Conservation (phyloP, 2,113 vertebrate genomes). For the Perognathus longimembris region DNA sequence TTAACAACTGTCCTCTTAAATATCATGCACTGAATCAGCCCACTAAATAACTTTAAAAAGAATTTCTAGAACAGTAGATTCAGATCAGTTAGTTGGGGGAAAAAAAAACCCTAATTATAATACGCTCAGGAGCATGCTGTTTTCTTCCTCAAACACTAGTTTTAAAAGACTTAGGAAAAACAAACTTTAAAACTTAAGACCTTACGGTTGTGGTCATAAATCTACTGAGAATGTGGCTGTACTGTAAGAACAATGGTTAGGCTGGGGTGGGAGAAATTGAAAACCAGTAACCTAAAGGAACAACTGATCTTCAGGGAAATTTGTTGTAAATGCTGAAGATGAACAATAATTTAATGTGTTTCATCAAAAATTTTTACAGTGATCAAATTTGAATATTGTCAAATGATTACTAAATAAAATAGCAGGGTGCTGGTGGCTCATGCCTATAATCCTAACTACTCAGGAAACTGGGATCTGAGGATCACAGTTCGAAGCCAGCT, state of each 20-base stretch:
- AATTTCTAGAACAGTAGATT: not conserved
- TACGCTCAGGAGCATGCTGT: not conserved
- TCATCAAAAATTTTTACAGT: not conserved
- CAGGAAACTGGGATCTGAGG: too few relatives aligned
- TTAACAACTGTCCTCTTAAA: not conserved
- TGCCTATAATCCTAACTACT: too few relatives aligned
- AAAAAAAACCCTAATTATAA: not conserved
- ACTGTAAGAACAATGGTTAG: not conserved
- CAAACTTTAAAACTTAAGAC: slow-evolving; percentile 8
- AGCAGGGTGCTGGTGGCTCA: too few relatives aligned
- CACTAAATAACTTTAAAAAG: slow-evolving; percentile 28
- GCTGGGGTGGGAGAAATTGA: not conserved
- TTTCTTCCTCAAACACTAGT: not conserved
- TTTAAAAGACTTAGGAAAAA: slow-evolving; percentile 48
- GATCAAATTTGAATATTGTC: slow-evolving; percentile 37
- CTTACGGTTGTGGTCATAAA: slow-evolving; percentile 38
- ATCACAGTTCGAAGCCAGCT: too few relatives aligned
- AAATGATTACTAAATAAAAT: not conserved
- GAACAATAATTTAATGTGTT: not conserved
- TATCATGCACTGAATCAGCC: not conserved
- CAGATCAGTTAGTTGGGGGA: not conserved
- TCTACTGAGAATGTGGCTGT: not conserved
- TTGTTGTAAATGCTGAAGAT: not conserved
- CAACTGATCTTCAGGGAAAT: not conserved
- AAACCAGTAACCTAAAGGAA: slow-evolving; percentile 14